Conservation (phyloP, 2,797 vertebrate species). For the Taenioides sp. region DNA sequence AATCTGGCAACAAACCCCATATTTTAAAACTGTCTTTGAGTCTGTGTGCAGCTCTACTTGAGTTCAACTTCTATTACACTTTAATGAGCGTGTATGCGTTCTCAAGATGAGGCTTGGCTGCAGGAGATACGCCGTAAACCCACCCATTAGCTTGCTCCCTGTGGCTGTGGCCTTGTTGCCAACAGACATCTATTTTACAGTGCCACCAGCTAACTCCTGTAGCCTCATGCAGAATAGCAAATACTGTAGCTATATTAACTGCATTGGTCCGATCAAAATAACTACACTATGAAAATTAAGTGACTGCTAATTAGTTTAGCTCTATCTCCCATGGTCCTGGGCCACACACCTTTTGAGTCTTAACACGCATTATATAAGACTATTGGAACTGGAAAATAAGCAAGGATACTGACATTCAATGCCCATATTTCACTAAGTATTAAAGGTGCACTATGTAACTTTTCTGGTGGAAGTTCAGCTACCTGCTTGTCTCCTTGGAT, state of each 20-base stretch:
- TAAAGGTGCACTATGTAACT: too few relatives aligned
- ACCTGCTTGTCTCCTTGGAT: too few relatives aligned
- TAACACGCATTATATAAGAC: too few relatives aligned
- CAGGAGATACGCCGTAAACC: conserved; percentile 47
- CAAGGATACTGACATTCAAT: too few relatives aligned
- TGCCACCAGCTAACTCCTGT: conserved; percentile 10
- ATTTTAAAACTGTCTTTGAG: conserved; percentile 8
- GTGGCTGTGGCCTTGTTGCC: conserved; percentile 54
- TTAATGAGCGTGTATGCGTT: conserved; percentile 53
- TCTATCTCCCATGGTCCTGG: not conserved
- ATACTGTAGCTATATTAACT: not conserved
- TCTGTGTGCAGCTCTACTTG: conserved; percentile 25
- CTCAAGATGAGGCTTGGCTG: conserved; percentile 42
- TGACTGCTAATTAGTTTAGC: not conserved
- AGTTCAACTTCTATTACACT: conserved; percentile 38
- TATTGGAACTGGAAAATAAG: too few relatives aligned
- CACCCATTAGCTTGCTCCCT: conserved; percentile 36
- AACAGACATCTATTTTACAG: conserved; percentile 37
- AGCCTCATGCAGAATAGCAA: not conserved
- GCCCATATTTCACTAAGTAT: too few relatives aligned
- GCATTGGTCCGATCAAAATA: too few relatives aligned
- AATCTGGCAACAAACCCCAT: not conserved
- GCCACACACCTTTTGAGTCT: too few relatives aligned
- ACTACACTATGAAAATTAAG: too few relatives aligned
- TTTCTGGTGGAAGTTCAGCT: too few relatives aligned